Percentiles rank a stretch among this genome's conserved stretches.
These are phyloP conservation scores for Argynnis bischoffii DNA, from an alignment of 2,888 invertebrate genomes.

Conservation along the genomic window DNA sequence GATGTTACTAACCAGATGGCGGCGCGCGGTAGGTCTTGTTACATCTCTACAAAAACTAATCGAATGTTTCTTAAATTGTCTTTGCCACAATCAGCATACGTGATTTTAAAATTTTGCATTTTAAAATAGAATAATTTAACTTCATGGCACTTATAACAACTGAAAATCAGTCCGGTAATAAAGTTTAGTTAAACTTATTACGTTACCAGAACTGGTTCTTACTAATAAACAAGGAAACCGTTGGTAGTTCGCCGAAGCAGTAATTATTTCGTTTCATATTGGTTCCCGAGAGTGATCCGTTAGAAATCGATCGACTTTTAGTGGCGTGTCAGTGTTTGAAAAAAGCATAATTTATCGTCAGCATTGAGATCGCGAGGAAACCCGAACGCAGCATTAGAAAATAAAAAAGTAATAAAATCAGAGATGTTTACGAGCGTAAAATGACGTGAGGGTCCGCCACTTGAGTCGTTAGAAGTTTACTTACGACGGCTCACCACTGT, in stretches of 20 bases:
- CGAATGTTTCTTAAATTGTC: conserved; percentile 37
- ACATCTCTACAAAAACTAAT: conserved; percentile 58
- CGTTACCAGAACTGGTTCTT: conserved; percentile 65
- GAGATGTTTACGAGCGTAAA: conserved; percentile 80
- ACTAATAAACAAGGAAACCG: conserved; percentile 79
- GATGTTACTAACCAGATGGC: conserved; percentile 79
- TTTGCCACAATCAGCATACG: conserved; percentile 14
- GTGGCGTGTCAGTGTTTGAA: conserved; percentile 81
- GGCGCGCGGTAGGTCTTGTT: conserved; percentile 67
- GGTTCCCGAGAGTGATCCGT: conserved; percentile 79
- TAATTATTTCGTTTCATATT: conserved; percentile 76
- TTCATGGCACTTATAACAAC: conserved; percentile 22
- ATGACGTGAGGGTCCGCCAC: conserved; percentile 74
- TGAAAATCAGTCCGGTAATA: conserved; percentile 40
- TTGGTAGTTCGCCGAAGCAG: conserved; percentile 72
- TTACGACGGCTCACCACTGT: conserved; percentile 50
- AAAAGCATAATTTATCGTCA: conserved; percentile 80
- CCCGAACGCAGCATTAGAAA: conserved; percentile 77
- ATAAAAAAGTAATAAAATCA: conserved; percentile 80
- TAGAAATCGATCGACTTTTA: conserved; percentile 82
- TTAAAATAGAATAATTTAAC: conserved; percentile 24
- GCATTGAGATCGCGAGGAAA: conserved; percentile 78
- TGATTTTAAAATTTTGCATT: conserved; percentile 20
- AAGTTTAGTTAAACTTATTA: conserved; percentile 49
- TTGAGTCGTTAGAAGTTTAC: conserved; percentile 64